Conservation (phyloP, 2,113 vertebrate species). For the Chloropsis cyanopogon region DNA sequence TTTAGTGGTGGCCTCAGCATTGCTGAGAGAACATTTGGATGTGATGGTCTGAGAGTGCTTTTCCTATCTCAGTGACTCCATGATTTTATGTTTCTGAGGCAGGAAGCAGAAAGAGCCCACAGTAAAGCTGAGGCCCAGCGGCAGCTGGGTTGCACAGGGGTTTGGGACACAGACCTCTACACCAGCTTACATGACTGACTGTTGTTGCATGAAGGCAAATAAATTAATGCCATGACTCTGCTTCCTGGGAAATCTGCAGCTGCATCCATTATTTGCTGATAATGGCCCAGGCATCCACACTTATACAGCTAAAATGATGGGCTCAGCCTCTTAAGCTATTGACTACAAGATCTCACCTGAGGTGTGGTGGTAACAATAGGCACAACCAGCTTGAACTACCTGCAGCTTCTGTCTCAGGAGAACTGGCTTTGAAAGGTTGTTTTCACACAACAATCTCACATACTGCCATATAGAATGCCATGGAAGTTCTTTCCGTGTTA, state of each 20-base stretch:
- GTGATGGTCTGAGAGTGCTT: background rate
- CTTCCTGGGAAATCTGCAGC: background rate
- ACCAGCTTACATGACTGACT: background rate
- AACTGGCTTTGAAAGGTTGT: background rate
- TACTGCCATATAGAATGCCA: background rate
- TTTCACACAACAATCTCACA: background rate
- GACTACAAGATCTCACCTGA: background rate
- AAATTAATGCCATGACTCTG: background rate
- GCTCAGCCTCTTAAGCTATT: background rate
- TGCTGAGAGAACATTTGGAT: background rate
- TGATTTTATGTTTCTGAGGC: background rate
- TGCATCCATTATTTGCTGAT: background rate
- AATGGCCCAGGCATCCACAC: background rate
- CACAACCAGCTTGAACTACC: background rate
- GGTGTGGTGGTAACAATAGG: background rate
- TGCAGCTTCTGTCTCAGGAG: background rate
- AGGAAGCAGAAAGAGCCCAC: background rate
- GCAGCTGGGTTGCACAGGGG: background rate
- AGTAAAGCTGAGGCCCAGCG: background rate
- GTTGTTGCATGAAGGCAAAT: background rate
- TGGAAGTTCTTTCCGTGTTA: background rate
- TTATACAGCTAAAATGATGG: background rate
- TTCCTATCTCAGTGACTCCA: background rate
- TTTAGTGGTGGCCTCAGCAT: background rate
- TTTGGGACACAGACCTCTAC: background rate